Base-by-base conservation (phyloP, 2,113 vertebrate species). In the Scartelaos histophorus region DNA sequence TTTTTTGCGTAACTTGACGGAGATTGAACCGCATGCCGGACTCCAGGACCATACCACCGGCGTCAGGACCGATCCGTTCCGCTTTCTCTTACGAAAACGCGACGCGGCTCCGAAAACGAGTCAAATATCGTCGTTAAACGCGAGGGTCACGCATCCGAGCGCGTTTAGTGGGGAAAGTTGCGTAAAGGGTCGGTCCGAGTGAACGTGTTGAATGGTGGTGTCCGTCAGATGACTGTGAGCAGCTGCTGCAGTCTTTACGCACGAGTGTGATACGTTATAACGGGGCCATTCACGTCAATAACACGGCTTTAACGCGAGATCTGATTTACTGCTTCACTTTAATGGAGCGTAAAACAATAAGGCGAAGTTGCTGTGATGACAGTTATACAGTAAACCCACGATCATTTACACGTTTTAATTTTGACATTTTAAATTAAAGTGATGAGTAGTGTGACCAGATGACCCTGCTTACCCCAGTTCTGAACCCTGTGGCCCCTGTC, bases 11-110 rank as follows among this genome's bases (percentile, higher is more conserved):
- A 15, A 0, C 35, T 81, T 89, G 67, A 82, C 34, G 11, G 12
- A 19, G 72, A 13, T 83, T 69, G 83, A 80, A 56, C 83, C 79
- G 70, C 84, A 78, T 84, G 82, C 70, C 67, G 80, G 88, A 87
- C 70, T 75, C 58, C 69, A 19, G 85, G 92, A 91, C 76, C 51
- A 13, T 71, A 87, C 92, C 90, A 93, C 79, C 60, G 58, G 7
- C 13, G 11, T 15, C 0, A 0, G 7, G 6, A 13, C 43, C 66
- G 58, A 51, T 66, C 5, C 47, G 43, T 29, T 11, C 0, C 0
- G 0, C 24, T 49, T 25, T 6, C 0, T 4, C 13, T 1, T 19
- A 0, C 0, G 19, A 53, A 19, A 62, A 0, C 3, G 1, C 1
- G 15, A 7, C 34, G 15, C 22, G 13, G n/a, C 21, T 45, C 4